Evolutionary conservation across 2,888 invertebrate genomes (phyloP).

Genomic region (Erannis defoliaria): DNA sequence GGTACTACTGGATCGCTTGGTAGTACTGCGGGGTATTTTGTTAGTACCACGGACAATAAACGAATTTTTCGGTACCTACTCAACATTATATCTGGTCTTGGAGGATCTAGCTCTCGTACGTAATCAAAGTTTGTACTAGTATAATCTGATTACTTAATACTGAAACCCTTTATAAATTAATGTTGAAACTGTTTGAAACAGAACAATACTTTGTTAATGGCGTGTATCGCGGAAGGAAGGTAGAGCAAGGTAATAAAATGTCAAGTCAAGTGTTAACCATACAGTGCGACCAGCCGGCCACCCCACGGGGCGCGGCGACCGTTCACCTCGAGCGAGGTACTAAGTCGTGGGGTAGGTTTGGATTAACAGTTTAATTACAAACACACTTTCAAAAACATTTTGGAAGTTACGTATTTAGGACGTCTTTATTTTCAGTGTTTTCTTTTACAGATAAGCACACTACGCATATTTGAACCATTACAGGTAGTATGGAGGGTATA

Average conservation of each 20-base stretch:
- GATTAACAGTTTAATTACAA: not conserved
- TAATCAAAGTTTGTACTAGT: not conserved
- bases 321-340: constrained; percentile 58
- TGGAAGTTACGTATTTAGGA: not conserved
- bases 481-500: too few relatives aligned
- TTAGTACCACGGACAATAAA: too few relatives aligned
- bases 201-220: constrained; percentile 35
- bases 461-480: too few relatives aligned
- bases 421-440: too few relatives aligned
- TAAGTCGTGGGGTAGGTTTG: constrained; percentile 3
- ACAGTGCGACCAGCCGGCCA: constrained; percentile 50
- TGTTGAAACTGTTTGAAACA: constrained; percentile 9
- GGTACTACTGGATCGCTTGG: too few relatives aligned
- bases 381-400: not conserved
- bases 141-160: not conserved
- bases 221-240: constrained; percentile 41
- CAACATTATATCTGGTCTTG: too few relatives aligned
- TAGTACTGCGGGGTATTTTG: too few relatives aligned
- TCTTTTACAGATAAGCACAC: too few relatives aligned
- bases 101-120: too few relatives aligned
- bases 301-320: constrained; percentile 69
- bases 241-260: constrained; percentile 51
- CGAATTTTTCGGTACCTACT: too few relatives aligned
- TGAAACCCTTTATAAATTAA: not conserved
- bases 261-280: constrained; percentile 51